Evolutionary conservation across 2,888 invertebrate species (phyloP).

Genomic region (Cylloceria caligata): DNA sequence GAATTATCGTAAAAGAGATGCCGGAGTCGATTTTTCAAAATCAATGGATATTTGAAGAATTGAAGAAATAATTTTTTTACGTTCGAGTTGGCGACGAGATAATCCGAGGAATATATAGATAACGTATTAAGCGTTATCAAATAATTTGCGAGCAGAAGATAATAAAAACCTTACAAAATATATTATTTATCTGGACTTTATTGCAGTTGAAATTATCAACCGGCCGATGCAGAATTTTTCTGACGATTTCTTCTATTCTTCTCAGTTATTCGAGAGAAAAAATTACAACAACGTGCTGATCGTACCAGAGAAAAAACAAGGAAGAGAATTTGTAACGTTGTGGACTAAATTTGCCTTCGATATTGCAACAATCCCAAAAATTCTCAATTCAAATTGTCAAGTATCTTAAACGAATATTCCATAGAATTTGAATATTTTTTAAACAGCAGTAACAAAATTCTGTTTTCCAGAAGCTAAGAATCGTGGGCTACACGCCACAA

Average conservation of each 20-base stretch:
- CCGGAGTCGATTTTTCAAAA: neutral
- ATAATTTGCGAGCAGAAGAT: constrained; percentile 3
- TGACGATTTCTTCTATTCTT: neutral
- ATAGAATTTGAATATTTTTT: neutral
- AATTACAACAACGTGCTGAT: neutral
- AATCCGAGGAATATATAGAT: constrained; percentile 17
- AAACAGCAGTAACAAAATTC: neutral
- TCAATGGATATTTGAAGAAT: neutral
- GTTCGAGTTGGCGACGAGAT: neutral
- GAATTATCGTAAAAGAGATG: neutral
- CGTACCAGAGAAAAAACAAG: no score
- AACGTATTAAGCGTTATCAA: constrained; percentile 26
- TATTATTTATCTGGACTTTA: neutral
- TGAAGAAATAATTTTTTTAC: constrained; percentile 8
- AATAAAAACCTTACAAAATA: neutral
- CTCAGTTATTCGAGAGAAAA: neutral
- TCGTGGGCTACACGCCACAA: neutral
- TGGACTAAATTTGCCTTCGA: neutral
- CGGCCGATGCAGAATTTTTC: neutral
- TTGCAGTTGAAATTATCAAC: neutral
- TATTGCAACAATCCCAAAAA: neutral
- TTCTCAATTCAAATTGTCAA: neutral
- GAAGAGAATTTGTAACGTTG: no score
- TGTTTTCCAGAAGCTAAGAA: neutral
- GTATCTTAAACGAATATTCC: neutral